Base-by-base conservation (phyloP, 1,140 invertebrate species). In the Dolichoris vasculosae region DNA sequence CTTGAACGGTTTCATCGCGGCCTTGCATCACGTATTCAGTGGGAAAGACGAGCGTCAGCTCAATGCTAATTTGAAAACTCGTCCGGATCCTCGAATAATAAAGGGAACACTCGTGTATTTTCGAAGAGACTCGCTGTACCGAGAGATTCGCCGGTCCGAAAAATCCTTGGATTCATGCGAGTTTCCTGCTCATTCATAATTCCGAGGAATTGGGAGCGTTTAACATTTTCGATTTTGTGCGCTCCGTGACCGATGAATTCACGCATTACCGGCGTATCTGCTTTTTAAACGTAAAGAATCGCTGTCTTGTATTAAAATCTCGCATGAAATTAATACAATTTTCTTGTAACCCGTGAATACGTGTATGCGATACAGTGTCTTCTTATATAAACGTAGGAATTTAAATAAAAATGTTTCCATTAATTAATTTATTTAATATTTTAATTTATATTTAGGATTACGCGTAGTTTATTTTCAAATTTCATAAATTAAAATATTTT, bases 1-100 rank as follows among this genome's bases (percentile, higher is more conserved):
- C 51, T 55, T 55, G 2, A 9, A 20, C 51, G 51, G 51, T 55
- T 55, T 23, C 73, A 7, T 64, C 55, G 15, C 26, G n/a, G 55
- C 51, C 38, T 83, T 76, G 38, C 71, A 35, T 76, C 82, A 76
- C 40, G 63, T 51, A 51, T 9, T 38, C 32, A 26, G 69, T 11
- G 48, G 15, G 20, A 17, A 51, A n/a, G 8, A 73, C 3, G 30
- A 20, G 32, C 30, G 51, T 51, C 7, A 23, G 38, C 46, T 76
- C 51, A 2, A 76, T 23, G 71, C 75, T 78, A 78, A 84, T 83
- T 83, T n/a, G 69, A 15, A 83, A 83, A 83, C 46, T 78, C 59
- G 55, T 51, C 30, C n/a, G 30, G 35, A 55, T 35, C 11, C 3
- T 64, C 20, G 0, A 7, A 67, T 38, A 17, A 71, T 51, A 46